These are phyloP conservation scores for Distichodus sexfasciatus DNA, from an alignment of 2,797 vertebrate species.

Conservation along the genomic window DNA sequence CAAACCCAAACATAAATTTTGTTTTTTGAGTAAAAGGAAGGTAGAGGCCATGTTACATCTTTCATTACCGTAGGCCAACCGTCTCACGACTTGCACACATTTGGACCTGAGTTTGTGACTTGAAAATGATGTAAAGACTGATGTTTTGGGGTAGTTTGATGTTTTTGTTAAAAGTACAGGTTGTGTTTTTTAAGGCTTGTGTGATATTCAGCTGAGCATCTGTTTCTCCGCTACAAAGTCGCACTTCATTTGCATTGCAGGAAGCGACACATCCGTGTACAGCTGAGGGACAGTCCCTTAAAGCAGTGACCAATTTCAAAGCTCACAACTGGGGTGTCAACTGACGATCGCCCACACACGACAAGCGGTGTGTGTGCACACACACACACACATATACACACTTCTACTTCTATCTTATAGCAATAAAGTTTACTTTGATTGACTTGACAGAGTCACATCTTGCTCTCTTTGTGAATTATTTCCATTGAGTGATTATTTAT, in stretches of 20 bases:
- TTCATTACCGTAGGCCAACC: no score
- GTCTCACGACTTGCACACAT: no score
- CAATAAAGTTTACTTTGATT: no score
- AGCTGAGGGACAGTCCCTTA: conserved; percentile 62
- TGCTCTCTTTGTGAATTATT: no score
- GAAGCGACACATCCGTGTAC: conserved; percentile 70
- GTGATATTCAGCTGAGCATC: neutral
- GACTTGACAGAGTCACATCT: no score
- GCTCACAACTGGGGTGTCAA: neutral
- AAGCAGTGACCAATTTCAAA: conserved; percentile 34
- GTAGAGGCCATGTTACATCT: no score
- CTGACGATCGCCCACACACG: conserved; percentile 8
- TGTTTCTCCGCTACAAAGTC: conserved; percentile 50
- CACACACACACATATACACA: neutral
- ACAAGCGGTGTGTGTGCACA: neutral
- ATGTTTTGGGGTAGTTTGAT: neutral
- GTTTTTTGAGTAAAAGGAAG: no score
- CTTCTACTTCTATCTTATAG: no score
- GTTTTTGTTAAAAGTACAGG: neutral
- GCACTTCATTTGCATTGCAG: conserved; percentile 76
- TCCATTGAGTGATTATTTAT: no score
- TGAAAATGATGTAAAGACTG: neutral
- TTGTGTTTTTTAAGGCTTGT: neutral
- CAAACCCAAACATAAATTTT: no score
- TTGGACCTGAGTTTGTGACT: no score